Percentiles rank a stretch among this genome's conserved stretches.
These are phyloP conservation scores for Lichenostomus cassidix DNA, from an alignment of 2,113 vertebrate genomes.

Conservation along the genomic window DNA sequence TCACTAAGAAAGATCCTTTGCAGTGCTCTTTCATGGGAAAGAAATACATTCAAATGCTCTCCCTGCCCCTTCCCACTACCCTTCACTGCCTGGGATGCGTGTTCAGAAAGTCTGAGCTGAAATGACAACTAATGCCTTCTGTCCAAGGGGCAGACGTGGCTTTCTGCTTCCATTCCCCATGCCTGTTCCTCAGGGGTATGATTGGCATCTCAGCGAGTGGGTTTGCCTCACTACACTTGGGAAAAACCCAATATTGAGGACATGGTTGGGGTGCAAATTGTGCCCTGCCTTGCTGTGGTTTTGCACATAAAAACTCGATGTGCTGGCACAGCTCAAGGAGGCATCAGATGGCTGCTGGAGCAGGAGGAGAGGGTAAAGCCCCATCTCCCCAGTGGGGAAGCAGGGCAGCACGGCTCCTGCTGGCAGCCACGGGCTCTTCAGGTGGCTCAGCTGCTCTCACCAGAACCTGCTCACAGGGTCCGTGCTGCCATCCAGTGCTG, in stretches of 20 bases:
- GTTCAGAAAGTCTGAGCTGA: not conserved
- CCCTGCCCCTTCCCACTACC: not conserved
- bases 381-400: rapidly evolving
- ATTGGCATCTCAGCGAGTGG: not conserved
- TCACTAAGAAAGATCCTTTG: not conserved
- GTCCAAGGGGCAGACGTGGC: not conserved
- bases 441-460: not conserved
- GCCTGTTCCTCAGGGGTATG: not conserved
- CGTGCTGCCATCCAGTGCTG: conserved; percentile 22
- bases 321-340: not conserved
- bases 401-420: not conserved
- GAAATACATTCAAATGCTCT: not conserved
- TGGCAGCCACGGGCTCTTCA: not conserved
- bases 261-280: not conserved
- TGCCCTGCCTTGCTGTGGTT: not conserved
- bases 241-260: not conserved
- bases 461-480: rapidly evolving
- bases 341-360: not conserved
- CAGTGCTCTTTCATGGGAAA: not conserved
- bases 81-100: not conserved
- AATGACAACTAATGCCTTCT: not conserved
- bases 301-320: not conserved
- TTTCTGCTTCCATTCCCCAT: not conserved
- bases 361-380: not conserved
- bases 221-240: not conserved